Base-by-base conservation (phyloP, 2,797 vertebrate genomes). In the Oreonectes daqikongensis region DNA sequence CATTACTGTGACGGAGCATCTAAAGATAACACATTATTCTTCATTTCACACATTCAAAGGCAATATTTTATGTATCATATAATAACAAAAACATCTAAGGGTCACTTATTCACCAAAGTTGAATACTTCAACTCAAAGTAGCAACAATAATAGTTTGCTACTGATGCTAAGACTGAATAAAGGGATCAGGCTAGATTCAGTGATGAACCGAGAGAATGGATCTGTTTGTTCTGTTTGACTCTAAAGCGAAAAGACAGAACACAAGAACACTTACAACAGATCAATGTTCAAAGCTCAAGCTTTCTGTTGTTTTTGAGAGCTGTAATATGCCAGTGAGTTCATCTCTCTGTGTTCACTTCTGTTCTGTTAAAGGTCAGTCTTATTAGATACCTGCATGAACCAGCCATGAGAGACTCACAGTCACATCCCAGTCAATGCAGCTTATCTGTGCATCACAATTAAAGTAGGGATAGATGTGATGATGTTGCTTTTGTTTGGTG, bases 391-490 rank as follows among this genome's bases (percentile, higher is more conserved):
- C 50, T 0, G 30, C 44, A 72, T 48, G 8, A 3, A 44, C 32
- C 26, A 32, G 50, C 20, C 26, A 30, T 70, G 6, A 32, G 32
- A 42, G 11, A 42, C 40, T 42, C 12, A 9, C 35, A 35, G 35
- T 35, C 35, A 42, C 40, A 42, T 42, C 12, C 40, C 40, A 42
- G 12, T 42, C 40, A 42, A 42, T 14, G 12, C 11, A 57, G 72
- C 50, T 73, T 15, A 38, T 73, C 30, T 73, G 64, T 38, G 30
- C 20, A 40, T 64, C 32, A 74, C 30, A 53, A 48, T 3, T 59
- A 9, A 48, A 59, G 22, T 75, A 26, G 12, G 12, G 4, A 53
- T 53, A 5, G 20, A 53, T 11, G 22, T 14, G 53, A 30, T 22
- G 12, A 9, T 35, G 10, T 35, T 35, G 32, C 6, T 35, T 35